A percentile compares a stretch with the other conserved stretches of the same genome.
Evolutionary conservation across 1,140 invertebrate genomes (phyloP).

Genomic region (Heterodera carotae): DNA sequence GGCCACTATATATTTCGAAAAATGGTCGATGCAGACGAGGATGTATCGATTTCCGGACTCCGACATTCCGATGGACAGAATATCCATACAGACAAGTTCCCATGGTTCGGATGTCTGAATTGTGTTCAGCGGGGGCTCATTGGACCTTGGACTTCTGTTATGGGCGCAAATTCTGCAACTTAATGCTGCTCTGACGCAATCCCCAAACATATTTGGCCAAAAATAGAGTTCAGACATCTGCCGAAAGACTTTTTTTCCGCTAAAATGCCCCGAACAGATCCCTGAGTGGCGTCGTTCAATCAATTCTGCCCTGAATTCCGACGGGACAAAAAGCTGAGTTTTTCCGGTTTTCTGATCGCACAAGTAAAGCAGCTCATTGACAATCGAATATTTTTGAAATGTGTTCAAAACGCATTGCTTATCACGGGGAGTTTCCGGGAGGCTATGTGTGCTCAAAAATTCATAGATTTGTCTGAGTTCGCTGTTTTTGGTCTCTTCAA

Average conservation of each 20-base stretch:
- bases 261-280: neutral
- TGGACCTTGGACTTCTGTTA: neutral
- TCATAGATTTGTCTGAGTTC: too few species aligned
- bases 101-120: neutral
- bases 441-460: too few species aligned
- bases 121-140: neutral
- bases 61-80: neutral
- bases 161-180: neutral
- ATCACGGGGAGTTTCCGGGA: too few species aligned
- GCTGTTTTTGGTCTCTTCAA: too few species aligned
- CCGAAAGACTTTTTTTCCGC: neutral
- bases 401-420: too few species aligned
- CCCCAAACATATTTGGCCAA: neutral
- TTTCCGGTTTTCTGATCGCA: neutral
- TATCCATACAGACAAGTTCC: neutral
- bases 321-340: neutral
- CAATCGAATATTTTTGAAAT: too few species aligned
- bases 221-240: neutral
- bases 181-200: neutral
- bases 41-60: neutral
- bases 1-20: conserved; percentile 1
- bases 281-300: neutral
- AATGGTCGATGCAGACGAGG: conserved; percentile 4
- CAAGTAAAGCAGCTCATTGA: neutral
- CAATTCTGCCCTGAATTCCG: neutral